Evolutionary conservation across 1,140 invertebrate genomes (phyloP), one percentile per base, ranked within the genome.

Genomic region (Procambarus virginalis): DNA sequence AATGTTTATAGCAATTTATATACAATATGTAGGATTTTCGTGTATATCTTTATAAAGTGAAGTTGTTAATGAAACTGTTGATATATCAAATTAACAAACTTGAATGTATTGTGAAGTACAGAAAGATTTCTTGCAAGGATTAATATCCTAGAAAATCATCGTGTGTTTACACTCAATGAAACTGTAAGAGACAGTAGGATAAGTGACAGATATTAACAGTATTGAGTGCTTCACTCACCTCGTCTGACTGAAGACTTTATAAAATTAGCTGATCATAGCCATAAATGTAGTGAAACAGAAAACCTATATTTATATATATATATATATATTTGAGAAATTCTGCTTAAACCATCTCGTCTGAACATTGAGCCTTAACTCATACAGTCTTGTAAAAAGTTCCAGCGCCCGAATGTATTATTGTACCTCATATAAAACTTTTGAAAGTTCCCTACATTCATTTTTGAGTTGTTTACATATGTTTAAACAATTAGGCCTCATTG

Each of bases 361-460:
- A 73, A 34, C 22, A 73, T 34, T 73, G 22, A 73, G 68, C 68
- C 68, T 73, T 73, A 73, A 73, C 68, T 73, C 68, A 73, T 34
- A 70, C 68, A 34, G 68, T 73, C n/a, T 34, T 73, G n/a, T 73
- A 73, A 73, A 73, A 73, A 73, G 68, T 73, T 73, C 22, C 68
- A 73, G 22, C 5, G 5, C 5, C 20, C 68, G 5, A 2, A 73
- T 3, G 12, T 20, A 17, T 10, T 68, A 17, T 17, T 17, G 12
- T 8, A 55, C 12, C 12, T 12, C 51, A 55, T 8, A 9, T 8
- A 9, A 3, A 55, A 55, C 51, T 9, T 55, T 55, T 55, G 12
- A 55, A 55, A 1, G 4, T 55, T 73, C 2, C 3, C 22, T 68
- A 17, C 0, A 68, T 34, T 20, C 22, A 34, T 45, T 34, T 34